These are phyloP conservation scores for Panopea generosa DNA, from an alignment of 2,888 invertebrate genomes.

Conservation along the genomic window DNA sequence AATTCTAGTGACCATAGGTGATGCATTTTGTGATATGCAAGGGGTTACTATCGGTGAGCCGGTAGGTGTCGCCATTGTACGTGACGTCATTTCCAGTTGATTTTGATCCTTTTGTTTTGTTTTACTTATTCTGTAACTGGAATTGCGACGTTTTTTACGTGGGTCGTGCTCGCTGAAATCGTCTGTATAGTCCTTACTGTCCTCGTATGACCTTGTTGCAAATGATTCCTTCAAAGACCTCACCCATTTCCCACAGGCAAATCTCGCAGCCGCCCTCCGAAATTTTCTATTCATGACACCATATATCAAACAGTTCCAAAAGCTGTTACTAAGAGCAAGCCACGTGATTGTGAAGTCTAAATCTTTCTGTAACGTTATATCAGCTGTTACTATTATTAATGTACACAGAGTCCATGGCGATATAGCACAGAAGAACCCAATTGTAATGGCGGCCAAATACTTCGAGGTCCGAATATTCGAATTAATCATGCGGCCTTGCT, in stretches of 20 bases:
- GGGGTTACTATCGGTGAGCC: too few species aligned
- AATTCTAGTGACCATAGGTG: too few species aligned
- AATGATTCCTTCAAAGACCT: conserved; percentile 32
- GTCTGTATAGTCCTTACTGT: conserved; percentile 33
- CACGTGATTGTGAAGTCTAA: conserved; percentile 64
- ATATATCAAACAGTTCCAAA: conserved; percentile 66
- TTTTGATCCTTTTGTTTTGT: too few species aligned
- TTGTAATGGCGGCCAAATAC: conserved; percentile 56
- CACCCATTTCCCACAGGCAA: conserved; percentile 50
- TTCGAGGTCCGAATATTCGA: conserved; percentile 37
- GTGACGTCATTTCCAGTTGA: too few species aligned
- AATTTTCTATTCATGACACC: conserved; percentile 55
- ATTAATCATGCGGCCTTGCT: neutral
- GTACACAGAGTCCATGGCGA: conserved; percentile 65
- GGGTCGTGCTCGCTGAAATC: conserved; percentile 2
- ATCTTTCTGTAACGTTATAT: conserved; percentile 49
- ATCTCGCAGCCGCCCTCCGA: conserved; percentile 44
- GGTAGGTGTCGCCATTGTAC: too few species aligned
- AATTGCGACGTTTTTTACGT: too few species aligned
- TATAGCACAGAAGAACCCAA: conserved; percentile 64
- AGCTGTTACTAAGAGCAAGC: conserved; percentile 66
- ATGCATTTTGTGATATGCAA: too few species aligned
- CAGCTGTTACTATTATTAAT: conserved; percentile 49
- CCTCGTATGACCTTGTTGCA: conserved; percentile 14
- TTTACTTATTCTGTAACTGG: too few species aligned